A percentile compares a stretch with the other conserved stretches of the same genome.
Conservation (phyloP, 1,140 invertebrate genomes). For the Drosophila pandora region DNA sequence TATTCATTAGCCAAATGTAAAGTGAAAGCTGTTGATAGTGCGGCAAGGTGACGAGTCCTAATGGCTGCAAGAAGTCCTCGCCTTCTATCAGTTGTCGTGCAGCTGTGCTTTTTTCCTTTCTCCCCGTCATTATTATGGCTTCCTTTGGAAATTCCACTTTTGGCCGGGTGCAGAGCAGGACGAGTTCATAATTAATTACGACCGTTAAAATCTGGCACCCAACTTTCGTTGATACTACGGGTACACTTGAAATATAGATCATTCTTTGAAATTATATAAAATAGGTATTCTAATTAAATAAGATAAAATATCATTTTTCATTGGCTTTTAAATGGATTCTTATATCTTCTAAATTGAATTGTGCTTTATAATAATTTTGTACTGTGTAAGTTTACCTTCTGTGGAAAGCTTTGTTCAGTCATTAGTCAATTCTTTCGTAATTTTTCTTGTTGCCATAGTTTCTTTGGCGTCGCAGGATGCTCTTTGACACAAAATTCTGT, state of each 20-base stretch:
- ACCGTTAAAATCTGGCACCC: constrained; percentile 3
- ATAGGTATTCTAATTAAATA: too few relatives aligned
- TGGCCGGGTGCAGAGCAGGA: background rate
- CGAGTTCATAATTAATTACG: constrained; percentile 57
- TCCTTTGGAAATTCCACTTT: background rate
- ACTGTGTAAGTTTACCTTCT: constrained; percentile 5
- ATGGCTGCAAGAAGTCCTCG: constrained; percentile 9
- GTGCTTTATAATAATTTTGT: background rate
- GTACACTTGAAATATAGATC: background rate
- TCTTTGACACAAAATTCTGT: constrained; percentile 7
- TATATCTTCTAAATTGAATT: too few relatives aligned
- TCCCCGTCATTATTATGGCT: background rate
- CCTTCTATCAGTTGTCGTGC: constrained; percentile 46
- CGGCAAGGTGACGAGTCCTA: constrained; percentile 24
- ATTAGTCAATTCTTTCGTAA: constrained; percentile 38
- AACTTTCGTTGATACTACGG: constrained; percentile 2
- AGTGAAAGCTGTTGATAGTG: constrained; percentile 39
- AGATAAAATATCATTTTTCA: too few relatives aligned
- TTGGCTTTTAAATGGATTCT: too few relatives aligned
- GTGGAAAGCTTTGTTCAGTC: constrained; percentile 10
- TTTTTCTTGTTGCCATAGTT: constrained; percentile 18
- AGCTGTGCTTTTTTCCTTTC: constrained; percentile 31
- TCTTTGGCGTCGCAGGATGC: constrained; percentile 1
- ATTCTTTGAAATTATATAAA: background rate
- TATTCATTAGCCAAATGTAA: constrained; percentile 44